Evolutionary conservation across 2,888 invertebrate genomes (phyloP).

Genomic region (Opisthograptis luteolata): DNA sequence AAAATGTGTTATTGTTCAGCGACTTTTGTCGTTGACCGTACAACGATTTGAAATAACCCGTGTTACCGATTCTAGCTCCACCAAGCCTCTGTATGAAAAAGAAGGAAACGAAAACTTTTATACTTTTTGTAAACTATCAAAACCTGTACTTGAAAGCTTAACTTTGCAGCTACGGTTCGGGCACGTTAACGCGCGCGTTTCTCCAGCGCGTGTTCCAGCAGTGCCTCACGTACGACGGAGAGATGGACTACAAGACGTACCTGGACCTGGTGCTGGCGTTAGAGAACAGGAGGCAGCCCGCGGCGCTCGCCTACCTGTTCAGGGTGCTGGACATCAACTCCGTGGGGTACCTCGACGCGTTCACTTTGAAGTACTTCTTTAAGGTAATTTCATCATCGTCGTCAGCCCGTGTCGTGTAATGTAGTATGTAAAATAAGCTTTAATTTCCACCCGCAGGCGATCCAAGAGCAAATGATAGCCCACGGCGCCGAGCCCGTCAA

Average conservation of each 20-base stretch:
- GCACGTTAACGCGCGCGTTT: slow-evolving; percentile 95
- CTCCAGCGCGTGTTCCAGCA: slow-evolving; percentile 97
- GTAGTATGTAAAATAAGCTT: too few species aligned
- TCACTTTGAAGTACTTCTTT: slow-evolving; percentile 96
- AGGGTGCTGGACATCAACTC: slow-evolving; percentile 95
- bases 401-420: too few species aligned
- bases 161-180: slow-evolving; percentile 90
- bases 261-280: slow-evolving; percentile 96
- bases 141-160: not conserved
- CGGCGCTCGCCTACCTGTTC: slow-evolving; percentile 96
- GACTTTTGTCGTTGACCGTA: too few species aligned
- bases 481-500: slow-evolving; percentile 95
- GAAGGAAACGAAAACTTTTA: too few species aligned
- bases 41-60: too few species aligned
- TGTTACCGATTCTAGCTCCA: too few species aligned
- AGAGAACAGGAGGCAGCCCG: slow-evolving; percentile 96
- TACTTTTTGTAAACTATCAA: too few species aligned
- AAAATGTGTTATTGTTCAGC: too few species aligned
- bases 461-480: slow-evolving; percentile 94
- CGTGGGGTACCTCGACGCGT: slow-evolving; percentile 94
- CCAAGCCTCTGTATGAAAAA: too few species aligned
- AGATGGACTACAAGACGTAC: slow-evolving; percentile 99
- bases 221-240: slow-evolving; percentile 96
- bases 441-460: slow-evolving; percentile 86
- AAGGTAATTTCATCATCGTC: slow-evolving; percentile 77